These are phyloP conservation scores for Anguilla rostrata DNA, from an alignment of 2,113 vertebrate species.

Conservation along the genomic window DNA sequence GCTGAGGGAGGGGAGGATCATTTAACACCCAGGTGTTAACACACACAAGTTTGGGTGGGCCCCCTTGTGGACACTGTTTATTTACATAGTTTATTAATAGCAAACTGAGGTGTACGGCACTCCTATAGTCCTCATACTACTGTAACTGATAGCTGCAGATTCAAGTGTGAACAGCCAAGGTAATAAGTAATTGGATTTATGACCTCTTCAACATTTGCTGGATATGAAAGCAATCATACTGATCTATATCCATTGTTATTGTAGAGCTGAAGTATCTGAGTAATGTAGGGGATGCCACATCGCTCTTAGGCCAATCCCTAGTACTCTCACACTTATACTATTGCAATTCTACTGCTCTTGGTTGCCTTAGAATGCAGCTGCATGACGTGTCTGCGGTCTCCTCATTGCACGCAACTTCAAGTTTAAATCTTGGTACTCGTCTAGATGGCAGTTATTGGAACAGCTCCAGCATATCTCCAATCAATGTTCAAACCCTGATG, in stretches of 20 bases:
- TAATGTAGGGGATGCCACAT: not conserved
- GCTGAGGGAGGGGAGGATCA: not conserved
- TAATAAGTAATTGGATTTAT: not conserved
- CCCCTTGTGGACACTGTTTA: not conserved
- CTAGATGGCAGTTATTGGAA: no score
- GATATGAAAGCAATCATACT: not conserved
- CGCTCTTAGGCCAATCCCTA: no score
- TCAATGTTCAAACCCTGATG: no score
- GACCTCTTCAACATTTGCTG: not conserved
- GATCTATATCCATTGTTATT: not conserved
- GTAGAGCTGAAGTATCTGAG: not conserved
- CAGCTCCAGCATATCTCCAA: no score
- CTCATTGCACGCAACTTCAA: no score
- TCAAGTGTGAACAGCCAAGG: not conserved
- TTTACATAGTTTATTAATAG: not conserved
- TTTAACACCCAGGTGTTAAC: not conserved
- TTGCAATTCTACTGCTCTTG: no score
- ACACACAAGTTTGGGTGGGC: not conserved
- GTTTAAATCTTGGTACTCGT: no score
- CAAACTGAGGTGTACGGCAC: not conserved
- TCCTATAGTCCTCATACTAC: not conserved
- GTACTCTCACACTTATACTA: no score
- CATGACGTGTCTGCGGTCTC: no score
- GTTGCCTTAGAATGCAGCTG: no score
- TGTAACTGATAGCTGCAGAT: no score